Base-by-base conservation (phyloP, 2,888 invertebrate species). In the Melieria picta region DNA sequence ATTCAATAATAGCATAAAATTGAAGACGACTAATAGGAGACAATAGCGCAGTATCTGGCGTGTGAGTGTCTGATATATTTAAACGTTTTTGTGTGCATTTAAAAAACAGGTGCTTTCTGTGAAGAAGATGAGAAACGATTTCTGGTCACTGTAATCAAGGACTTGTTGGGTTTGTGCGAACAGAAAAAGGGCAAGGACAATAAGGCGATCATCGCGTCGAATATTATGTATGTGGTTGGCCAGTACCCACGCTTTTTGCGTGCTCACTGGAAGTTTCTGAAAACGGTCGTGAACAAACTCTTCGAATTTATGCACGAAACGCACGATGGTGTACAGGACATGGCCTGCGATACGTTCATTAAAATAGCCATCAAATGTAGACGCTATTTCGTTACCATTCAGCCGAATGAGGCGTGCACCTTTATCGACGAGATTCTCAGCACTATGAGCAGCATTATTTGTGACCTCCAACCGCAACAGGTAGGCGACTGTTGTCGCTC, bases 261-360 rank as follows among this genome's bases (percentile, higher is more conserved):
- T 80, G 98, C 98, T n/a, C 99, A 99, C 88, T 99, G 99, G 99
- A 97, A 98, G 86, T 99, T 99, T 88, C 90, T 99, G 76, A 99
- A 99, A 90, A 99, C 99, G 65, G 99, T 99, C 83, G 98, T 99
- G 74, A 99, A 99, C 89, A 99, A 99, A 89, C 90, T 99, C 71
- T 99, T 99, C 89, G 99, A 99, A 89, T 99, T 99, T 87, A 99
- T 99, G 99, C 99, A 99, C 87, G 99, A 99, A 89, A 98, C 98
- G 69, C 99, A 99, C 86, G 99, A 99, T 87, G 99, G 99, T 81
- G 99, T 99, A 46, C 99, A 99, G 88, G 99, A 99, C 84, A 99
- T 99, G 99, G 99, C 99, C 74, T 99, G 99, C 89, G 99, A 99
- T 89, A 99, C 99, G 56, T 99, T 99, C 86, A 99, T 99, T 80